These are phyloP conservation scores for Poeciliopsis gracilis DNA, from an alignment of 2,797 vertebrate genomes.

Conservation along the genomic window DNA sequence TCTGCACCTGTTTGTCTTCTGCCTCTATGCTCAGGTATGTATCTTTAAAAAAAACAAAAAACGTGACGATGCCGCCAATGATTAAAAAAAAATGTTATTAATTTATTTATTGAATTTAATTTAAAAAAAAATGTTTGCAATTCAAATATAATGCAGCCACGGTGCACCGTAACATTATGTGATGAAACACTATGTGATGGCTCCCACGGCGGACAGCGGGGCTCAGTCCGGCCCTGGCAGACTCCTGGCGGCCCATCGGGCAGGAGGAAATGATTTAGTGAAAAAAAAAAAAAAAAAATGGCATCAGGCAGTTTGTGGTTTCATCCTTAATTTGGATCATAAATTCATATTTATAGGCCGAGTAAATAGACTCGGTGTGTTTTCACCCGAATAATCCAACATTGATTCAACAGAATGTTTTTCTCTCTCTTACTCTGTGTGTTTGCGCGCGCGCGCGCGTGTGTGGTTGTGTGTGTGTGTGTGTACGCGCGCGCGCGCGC, in stretches of 20 bases:
- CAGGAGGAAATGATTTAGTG: conserved; percentile 38
- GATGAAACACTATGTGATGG: conserved; percentile 67
- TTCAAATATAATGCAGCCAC: background rate
- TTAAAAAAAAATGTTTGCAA: background rate
- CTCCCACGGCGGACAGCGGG: conserved; percentile 73
- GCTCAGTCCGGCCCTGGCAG: conserved; percentile 77
- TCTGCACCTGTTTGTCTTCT: conserved; percentile 92
- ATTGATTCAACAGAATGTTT: background rate
- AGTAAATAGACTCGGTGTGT: background rate
- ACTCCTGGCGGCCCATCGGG: conserved; percentile 55
- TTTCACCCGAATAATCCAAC: background rate
- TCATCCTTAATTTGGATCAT: background rate
- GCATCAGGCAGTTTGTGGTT: conserved; percentile 32
- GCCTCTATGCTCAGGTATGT: conserved; percentile 95
- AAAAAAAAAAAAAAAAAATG: conserved; percentile 24
- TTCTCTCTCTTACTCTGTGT: background rate
- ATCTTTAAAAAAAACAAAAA: background rate
- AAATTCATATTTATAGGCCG: background rate
- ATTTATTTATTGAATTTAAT: no score
- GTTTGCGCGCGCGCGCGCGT: no score
- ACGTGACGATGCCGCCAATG: background rate
- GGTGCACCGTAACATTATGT: conserved; percentile 29
- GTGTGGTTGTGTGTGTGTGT: background rate
- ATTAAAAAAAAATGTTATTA: background rate
- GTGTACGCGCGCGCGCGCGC: background rate